These are phyloP conservation scores for Teleogryllus occipitalis DNA, from an alignment of 1,140 invertebrate species.

Conservation along the genomic window DNA sequence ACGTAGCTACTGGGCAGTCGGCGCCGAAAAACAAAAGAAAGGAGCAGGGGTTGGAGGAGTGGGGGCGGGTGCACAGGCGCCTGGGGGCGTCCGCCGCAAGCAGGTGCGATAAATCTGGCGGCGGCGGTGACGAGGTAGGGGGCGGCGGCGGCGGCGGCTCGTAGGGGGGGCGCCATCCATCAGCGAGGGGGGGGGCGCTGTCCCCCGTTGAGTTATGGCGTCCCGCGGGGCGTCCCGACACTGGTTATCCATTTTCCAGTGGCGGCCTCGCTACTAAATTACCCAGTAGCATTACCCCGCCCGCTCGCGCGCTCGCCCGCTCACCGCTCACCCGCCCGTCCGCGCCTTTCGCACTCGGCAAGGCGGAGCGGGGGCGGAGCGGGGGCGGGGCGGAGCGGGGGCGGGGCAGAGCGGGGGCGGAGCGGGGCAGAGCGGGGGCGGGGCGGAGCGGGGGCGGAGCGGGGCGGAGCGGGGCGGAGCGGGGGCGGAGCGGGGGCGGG, in stretches of 20 bases:
- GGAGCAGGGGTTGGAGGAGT: neutral
- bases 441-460: no score
- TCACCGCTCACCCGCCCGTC: no score
- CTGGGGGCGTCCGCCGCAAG: neutral
- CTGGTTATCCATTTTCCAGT: conserved; percentile 22
- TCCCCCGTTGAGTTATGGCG: conserved; percentile 18
- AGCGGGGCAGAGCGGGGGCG: neutral
- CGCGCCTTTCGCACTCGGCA: neutral
- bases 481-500: neutral
- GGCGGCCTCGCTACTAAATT: conserved; percentile 20
- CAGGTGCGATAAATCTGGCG: neutral
- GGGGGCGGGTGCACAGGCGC: neutral
- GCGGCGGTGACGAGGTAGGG: neutral
- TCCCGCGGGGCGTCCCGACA: conserved; percentile 18
- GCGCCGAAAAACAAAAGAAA: neutral
- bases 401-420: no score
- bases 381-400: neutral
- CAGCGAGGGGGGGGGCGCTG: neutral
- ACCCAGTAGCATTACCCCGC: conserved; percentile 20
- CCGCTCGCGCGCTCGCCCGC: neutral
- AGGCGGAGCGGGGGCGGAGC: neutral
- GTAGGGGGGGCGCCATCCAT: conserved; percentile 10
- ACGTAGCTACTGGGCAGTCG: no score
- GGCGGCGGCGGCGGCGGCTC: neutral
- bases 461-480: neutral